These are phyloP conservation scores for Drosophila prostipennis DNA, from an alignment of 2,888 invertebrate species.

Conservation along the genomic window DNA sequence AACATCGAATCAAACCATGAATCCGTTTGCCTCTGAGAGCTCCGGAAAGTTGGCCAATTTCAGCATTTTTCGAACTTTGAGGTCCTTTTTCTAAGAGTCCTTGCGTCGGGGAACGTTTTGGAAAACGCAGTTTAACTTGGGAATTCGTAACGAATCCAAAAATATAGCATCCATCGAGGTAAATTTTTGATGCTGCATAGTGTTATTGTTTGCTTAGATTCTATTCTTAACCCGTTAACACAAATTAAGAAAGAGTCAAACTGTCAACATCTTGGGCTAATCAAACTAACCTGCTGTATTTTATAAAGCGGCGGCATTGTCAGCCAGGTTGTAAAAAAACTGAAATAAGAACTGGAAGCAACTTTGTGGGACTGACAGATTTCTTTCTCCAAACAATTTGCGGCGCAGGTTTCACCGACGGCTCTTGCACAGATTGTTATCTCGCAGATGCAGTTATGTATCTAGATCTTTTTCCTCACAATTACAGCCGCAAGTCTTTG, in stretches of 20 bases:
- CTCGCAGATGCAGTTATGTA: slow-evolving; percentile 44
- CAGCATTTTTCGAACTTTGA: too few relatives aligned
- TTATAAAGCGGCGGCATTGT: slow-evolving; percentile 30
- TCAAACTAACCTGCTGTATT: slow-evolving; percentile 69
- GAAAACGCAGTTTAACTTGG: too few relatives aligned
- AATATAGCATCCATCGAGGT: too few relatives aligned
- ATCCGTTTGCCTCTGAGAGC: too few relatives aligned
- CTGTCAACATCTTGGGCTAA: slow-evolving; percentile 68
- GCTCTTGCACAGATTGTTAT: slow-evolving; percentile 46
- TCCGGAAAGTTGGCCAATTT: too few relatives aligned
- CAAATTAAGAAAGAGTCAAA: slow-evolving; percentile 67
- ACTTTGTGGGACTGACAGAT: slow-evolving; percentile 19
- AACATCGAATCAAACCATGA: too few relatives aligned
- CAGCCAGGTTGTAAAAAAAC: slow-evolving; percentile 49
- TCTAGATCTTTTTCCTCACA: neutral
- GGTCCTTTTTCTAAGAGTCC: too few relatives aligned
- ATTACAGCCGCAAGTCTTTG: slow-evolving; percentile 15
- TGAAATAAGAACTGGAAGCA: slow-evolving; percentile 3
- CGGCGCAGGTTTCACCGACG: neutral
- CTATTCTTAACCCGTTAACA: neutral
- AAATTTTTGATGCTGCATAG: too few relatives aligned
- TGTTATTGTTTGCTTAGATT: too few relatives aligned
- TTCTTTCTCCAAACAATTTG: slow-evolving; percentile 26
- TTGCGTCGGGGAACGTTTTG: too few relatives aligned
- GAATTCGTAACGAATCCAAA: too few relatives aligned